Conservation (phyloP, 2,113 vertebrate genomes). For the Alligator sinensis region DNA sequence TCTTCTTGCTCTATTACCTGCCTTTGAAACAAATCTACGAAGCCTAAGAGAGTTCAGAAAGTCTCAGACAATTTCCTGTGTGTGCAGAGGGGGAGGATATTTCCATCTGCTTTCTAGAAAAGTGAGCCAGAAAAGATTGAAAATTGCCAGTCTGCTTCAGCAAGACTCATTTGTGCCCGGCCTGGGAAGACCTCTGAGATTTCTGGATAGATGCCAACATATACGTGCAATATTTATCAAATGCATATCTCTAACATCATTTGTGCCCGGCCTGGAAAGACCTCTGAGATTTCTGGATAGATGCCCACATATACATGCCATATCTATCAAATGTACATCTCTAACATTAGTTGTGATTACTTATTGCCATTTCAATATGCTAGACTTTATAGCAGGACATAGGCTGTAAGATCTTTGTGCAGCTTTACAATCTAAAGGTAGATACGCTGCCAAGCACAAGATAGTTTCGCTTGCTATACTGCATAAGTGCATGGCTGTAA, state of each 20-base stretch:
- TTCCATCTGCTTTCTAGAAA: not conserved
- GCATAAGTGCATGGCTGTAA: too few relatives aligned
- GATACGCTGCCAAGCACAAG: too few relatives aligned
- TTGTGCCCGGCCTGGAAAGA: not conserved
- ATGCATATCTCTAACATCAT: not conserved
- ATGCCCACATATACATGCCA: too few relatives aligned
- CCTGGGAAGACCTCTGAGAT: not conserved
- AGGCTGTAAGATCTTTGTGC: too few relatives aligned
- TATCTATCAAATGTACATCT: too few relatives aligned
- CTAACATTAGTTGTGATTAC: too few relatives aligned
- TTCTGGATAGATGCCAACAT: not conserved
- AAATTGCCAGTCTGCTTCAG: rapidly evolving
- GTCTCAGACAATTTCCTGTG: not conserved
- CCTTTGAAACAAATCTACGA: not conserved
- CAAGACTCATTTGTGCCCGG: not conserved
- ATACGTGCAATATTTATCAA: rapidly evolving
- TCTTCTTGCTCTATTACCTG: not conserved
- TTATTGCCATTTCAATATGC: too few relatives aligned
- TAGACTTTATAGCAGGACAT: too few relatives aligned
- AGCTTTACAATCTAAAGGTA: too few relatives aligned
- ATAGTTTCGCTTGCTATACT: too few relatives aligned
- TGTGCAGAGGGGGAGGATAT: not conserved
- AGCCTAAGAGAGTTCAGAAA: not conserved
- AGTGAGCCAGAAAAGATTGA: not conserved
- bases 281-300: too few relatives aligned